Base-by-base conservation (phyloP, 2,797 vertebrate genomes). In the Babyrousa celebensis region DNA sequence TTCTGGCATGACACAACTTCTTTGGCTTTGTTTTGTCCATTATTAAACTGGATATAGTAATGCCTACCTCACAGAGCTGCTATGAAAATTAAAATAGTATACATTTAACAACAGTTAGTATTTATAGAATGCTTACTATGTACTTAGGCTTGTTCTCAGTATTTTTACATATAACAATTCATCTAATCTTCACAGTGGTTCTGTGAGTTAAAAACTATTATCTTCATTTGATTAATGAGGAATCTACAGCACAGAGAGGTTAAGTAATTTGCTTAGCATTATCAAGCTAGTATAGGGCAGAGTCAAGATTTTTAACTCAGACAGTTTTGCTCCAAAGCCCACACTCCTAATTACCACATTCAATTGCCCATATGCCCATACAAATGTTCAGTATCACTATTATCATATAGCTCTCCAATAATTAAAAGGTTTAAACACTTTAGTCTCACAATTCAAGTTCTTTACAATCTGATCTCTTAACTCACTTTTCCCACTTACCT, bases 141-240 rank as follows among this genome's bases (percentile, higher is more conserved):
- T 82, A 52, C 54, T 91, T 94, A 94, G 40, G 1, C 82, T 32
- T 63, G 20, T 86, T 91, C 52, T 82, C 21, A 20, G 32, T 68
- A 79, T 40, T 86, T 85, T 88, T 82, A 82, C 4, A 85, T 43
- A 36, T n/a, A 95, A 85, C 40, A 83, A 91, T 70, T 93, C 58
- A 78, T 84, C 32, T 95, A 93, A 93, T 60, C 25, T 77, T 75
- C 77, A 85, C 16, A 96, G 74, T 83, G 84, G 72, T 20, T 97
- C 67, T 80, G 12, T 89, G 65, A 87, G 23, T 89, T 95, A 94
- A 92, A 84, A 94, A 90, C 16, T 85, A 94, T 58, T 75, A 83
- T 78, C 27, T 56, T 18, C 32, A 88, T 62, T 88, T 94, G n/a
- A 85, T 0, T 94, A 52, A 83, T 56, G n/a, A 94, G 85, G 70